phyloP scores from a whole-genome alignment of 2,113 vertebrate genomes.

The Sigmodon hispidus region DNA sequence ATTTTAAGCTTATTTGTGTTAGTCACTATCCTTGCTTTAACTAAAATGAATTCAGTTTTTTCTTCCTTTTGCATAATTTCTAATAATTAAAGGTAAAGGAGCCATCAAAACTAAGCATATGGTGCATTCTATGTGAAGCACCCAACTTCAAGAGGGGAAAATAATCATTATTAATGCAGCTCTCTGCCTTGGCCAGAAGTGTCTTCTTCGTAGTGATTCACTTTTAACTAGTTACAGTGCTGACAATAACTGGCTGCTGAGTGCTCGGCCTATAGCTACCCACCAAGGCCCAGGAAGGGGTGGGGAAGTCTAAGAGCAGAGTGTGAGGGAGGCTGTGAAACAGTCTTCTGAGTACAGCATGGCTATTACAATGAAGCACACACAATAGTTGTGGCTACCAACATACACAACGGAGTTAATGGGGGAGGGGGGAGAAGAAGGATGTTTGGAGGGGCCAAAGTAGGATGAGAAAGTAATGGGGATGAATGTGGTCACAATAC shows the following conservation, averaged over 20 bases:
- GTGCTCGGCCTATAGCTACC: neutral
- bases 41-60: constrained; percentile 25
- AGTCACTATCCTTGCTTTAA: constrained; percentile 31
- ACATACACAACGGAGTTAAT: too few relatives aligned
- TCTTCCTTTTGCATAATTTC: constrained; percentile 11
- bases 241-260: neutral
- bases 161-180: neutral
- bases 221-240: neutral
- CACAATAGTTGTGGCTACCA: neutral
- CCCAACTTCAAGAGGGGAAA: constrained; percentile 13
- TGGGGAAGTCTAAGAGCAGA: too few relatives aligned
- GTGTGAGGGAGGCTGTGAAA: neutral
- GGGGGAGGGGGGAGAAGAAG: neutral
- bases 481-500: neutral
- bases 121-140: neutral
- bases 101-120: neutral
- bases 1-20: constrained; percentile 45
- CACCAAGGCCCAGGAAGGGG: neutral
- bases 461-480: neutral
- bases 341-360: neutral
- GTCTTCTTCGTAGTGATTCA: neutral
- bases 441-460: neutral
- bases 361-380: too few relatives aligned
- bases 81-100: constrained; percentile 17
- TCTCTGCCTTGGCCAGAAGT: neutral